These are phyloP conservation scores for Gouania willdenowi DNA, from an alignment of 2,797 vertebrate species.

Conservation along the genomic window DNA sequence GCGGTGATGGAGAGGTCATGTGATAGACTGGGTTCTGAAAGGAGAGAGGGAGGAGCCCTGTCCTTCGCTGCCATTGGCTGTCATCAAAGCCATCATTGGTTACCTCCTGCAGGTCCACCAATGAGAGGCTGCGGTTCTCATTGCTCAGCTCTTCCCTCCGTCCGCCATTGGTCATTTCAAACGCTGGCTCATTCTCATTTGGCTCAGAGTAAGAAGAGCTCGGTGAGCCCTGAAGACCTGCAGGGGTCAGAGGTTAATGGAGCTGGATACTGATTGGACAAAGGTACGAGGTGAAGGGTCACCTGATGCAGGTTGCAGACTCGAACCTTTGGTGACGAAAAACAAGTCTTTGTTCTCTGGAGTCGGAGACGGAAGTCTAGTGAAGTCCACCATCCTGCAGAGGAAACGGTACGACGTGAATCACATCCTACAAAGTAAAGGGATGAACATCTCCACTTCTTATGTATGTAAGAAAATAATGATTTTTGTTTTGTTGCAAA, in stretches of 20 bases:
- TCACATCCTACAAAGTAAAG: no score
- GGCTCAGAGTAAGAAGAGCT: constrained; percentile 91
- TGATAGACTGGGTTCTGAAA: constrained; percentile 97
- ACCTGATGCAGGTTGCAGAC: constrained; percentile 75
- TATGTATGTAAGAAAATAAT: no score
- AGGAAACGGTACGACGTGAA: no score
- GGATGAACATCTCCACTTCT: no score
- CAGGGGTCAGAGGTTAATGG: constrained; percentile 33
- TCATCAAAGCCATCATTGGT: constrained; percentile 80
- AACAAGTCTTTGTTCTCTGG: constrained; percentile 94
- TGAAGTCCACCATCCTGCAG: constrained; percentile 91
- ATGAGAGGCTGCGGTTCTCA: constrained; percentile 89
- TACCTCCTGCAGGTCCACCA: constrained; percentile 90
- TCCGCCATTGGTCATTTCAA: constrained; percentile 76
- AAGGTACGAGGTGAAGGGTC: constrained; percentile 31
- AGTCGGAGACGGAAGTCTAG: constrained; percentile 95
- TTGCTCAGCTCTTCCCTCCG: constrained; percentile 84
- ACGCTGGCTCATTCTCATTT: constrained; percentile 86
- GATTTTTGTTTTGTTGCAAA: no score
- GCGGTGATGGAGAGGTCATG: constrained; percentile 78
- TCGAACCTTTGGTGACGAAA: constrained; percentile 84
- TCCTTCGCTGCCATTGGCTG: constrained; percentile 83
- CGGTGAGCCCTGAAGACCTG: constrained; percentile 79
- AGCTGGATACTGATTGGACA: no score
- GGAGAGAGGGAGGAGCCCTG: constrained; percentile 87